These are phyloP conservation scores for Atta texana DNA, from an alignment of 1,140 invertebrate genomes.

Conservation along the genomic window DNA sequence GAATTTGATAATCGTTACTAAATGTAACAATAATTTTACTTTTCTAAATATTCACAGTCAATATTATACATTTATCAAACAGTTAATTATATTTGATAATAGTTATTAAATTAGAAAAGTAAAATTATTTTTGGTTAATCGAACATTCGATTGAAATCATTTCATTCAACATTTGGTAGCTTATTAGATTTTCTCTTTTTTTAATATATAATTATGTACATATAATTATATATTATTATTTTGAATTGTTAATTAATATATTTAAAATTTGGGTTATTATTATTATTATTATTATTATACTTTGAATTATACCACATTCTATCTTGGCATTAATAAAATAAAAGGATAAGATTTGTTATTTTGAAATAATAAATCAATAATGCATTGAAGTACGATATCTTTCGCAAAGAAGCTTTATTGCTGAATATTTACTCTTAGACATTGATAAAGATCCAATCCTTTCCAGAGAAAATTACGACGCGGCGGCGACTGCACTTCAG, in stretches of 20 bases:
- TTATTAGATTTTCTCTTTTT: too few species aligned
- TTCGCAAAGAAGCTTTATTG: not conserved
- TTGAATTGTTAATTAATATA: not conserved
- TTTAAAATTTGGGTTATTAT: too few species aligned
- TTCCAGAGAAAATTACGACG: constrained; percentile 35
- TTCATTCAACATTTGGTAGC: too few species aligned
- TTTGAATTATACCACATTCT: not conserved
- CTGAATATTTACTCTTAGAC: constrained; percentile 17
- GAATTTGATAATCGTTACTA: too few species aligned
- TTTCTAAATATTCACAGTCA: too few species aligned
- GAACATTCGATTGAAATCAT: too few species aligned
- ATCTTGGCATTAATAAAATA: not conserved
- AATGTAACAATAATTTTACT: too few species aligned
- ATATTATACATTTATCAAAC: too few species aligned
- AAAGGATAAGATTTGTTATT: not conserved
- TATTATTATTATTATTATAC: not conserved
- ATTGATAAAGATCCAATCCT: constrained; percentile 49
- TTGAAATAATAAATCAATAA: constrained; percentile 10
- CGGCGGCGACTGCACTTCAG: not conserved
- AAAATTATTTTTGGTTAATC: too few species aligned
- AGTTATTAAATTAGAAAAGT: too few species aligned
- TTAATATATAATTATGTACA: not conserved
- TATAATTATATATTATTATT: not conserved
- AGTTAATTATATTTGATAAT: too few species aligned
- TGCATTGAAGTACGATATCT: constrained; percentile 10